A percentile compares a stretch with the other conserved stretches of the same genome.
phyloP scores from a whole-genome alignment of 2,797 vertebrate species.

The Craterocephalus amniculus region DNA sequence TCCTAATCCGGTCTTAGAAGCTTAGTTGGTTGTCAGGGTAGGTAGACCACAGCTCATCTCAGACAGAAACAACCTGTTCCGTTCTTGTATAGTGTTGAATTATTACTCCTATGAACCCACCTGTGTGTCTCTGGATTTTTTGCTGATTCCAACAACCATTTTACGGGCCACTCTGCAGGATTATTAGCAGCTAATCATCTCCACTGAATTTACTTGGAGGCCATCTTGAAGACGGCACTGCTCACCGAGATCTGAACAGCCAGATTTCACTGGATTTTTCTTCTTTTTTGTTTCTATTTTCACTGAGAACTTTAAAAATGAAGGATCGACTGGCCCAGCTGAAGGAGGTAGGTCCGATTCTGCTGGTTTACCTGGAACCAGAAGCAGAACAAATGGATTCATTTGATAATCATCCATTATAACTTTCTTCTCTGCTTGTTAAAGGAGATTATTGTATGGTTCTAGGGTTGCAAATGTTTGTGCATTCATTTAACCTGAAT shows the following conservation, averaged over 20 bases:
- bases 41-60: slow-evolving; percentile 40
- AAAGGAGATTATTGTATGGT: too few species aligned
- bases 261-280: neutral
- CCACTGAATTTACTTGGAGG: slow-evolving; percentile 31
- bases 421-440: too few species aligned
- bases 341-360: slow-evolving; percentile 74
- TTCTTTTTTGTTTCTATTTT: neutral
- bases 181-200: slow-evolving; percentile 21
- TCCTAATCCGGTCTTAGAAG: too few species aligned
- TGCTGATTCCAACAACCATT: neutral
- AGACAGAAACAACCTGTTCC: slow-evolving; percentile 15
- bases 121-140: neutral
- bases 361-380: neutral
- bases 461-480: too few species aligned
- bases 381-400: neutral
- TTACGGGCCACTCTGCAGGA: slow-evolving; percentile 11
- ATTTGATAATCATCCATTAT: too few species aligned
- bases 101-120: neutral
- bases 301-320: slow-evolving; percentile 63
- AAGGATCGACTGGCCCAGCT: slow-evolving; percentile 85
- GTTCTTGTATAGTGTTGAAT: neutral
- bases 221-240: slow-evolving; percentile 29
- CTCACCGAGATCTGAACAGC: neutral
- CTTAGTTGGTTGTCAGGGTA: slow-evolving; percentile 71
- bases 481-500: too few species aligned